Percentiles rank a stretch among this genome's conserved stretches.
phyloP scores from a whole-genome alignment of 2,797 vertebrate species.

The Sebastes steindachneri region DNA sequence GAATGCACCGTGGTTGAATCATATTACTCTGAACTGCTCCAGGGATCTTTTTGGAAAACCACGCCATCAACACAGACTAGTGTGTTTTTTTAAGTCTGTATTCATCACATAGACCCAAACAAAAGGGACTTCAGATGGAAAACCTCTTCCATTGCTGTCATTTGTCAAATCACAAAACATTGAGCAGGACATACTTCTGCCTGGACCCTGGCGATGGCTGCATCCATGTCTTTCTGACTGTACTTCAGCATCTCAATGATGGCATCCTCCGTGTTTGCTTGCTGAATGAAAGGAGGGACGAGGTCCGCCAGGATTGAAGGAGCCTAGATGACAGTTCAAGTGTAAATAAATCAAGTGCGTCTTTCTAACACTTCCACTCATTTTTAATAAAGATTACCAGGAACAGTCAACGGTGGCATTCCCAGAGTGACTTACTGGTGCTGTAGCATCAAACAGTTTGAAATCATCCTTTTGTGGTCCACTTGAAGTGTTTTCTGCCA shows the following conservation, averaged over 20 bases:
- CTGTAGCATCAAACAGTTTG: constrained; percentile 78
- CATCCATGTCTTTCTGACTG: constrained; percentile 93
- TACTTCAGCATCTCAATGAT: constrained; percentile 93
- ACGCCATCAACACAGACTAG: not conserved
- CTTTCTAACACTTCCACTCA: not conserved
- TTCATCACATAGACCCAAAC: not conserved
- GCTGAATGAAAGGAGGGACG: constrained; percentile 57
- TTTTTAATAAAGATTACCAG: not conserved
- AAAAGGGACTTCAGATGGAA: not conserved
- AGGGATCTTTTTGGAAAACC: not conserved
- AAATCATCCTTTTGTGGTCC: constrained; percentile 71
- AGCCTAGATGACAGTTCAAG: constrained; percentile 36
- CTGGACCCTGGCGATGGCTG: constrained; percentile 79
- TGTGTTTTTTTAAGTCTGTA: not conserved
- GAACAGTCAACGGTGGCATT: not conserved
- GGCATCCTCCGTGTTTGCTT: constrained; percentile 75
- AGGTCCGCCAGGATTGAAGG: constrained; percentile 54
- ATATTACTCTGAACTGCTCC: not conserved
- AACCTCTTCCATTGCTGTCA: not conserved
- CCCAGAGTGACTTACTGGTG: constrained; percentile 77
- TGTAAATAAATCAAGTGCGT: constrained; percentile 35
- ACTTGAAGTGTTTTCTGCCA: constrained; percentile 33
- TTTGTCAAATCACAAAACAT: not conserved
- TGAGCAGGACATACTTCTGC: constrained; percentile 71
- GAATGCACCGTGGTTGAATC: not conserved